Base-by-base conservation (phyloP, 1,140 invertebrate genomes). In the Trichonephila inaurata region DNA sequence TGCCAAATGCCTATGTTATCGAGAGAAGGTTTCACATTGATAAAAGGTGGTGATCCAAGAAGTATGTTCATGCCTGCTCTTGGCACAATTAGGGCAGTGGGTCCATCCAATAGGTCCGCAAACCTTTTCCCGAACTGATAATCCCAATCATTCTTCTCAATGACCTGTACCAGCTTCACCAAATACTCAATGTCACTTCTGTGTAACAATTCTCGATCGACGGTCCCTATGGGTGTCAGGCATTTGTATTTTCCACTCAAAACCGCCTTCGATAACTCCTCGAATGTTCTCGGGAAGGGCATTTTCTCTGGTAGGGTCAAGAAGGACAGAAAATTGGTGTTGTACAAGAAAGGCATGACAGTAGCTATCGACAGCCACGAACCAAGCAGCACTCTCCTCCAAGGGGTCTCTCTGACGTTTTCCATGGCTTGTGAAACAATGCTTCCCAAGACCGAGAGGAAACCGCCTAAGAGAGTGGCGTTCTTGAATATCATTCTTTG, bases 321-420 rank as follows among this genome's bases (percentile, higher is more conserved):
- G 51, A 85, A 85, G 28, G 51, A 85, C 82, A 85, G 21, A 85
- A 85, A 61, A 60, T 8, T 85, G n/a, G 8, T 24, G n/a, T 28
- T 16, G 82, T 85, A 85, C 51, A 85, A 60, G 21, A 85, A 85
- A 7, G 82, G 82, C 58, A 85, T 28, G 21, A 85, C 58, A 3
- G 44, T 14, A 5, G 51, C 44, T 3, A 85, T 60, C 1, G 58
- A n/a, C 6, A 85, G 0, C 82, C 82, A 85, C 1, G 60, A 4
- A 5, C 44, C 82, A 10, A 58, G 60, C 18, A 60, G 3, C 2
- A 85, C 14, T 24, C 82, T 85, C 21, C 58, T 85, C 58, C 44
- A 16, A 12, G n/a, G 21, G 3, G 66, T 10, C 21, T 24, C 10
- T 60, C 14, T 85, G 8, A 18, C 24, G 28, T 18, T 16, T 18